Base-by-base conservation (phyloP, 2,113 vertebrate species). In the Aythya baeri region DNA sequence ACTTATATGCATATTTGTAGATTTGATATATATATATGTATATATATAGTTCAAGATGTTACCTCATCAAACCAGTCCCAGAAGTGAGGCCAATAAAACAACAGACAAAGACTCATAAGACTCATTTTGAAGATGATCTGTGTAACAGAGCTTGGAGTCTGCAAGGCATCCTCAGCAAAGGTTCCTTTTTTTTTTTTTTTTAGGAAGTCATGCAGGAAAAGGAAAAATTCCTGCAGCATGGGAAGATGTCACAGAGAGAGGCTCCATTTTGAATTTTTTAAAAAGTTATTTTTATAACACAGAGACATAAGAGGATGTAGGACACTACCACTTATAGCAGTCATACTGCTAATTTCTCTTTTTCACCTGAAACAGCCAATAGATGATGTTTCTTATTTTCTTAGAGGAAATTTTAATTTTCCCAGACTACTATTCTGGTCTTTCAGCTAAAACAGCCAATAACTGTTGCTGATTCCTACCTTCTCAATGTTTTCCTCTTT, bases 141-240 rank as follows among this genome's bases (percentile, higher is more conserved):
- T 0, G 2, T 57, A 29, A 81, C 1, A 1, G n/a, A 5, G 7
- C 52, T 73, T 77, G 50, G 10, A 87, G 38, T 77, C 20, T 72
- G 20, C 9, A 65, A 41, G 41, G 26, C 38, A 54, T 59, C 26
- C 27, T 27, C 2, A 1, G 17, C 38, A 8, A 75, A 27, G 79
- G 41, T 11, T 26, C 26, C 63, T n/a, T 59, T 55, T 0, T 1
- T 27, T 32, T 2, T 49, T 50, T 49, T 49, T 49, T 49, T 49
- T 49, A 6, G 38, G 38, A 41, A 83, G 16, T 79, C 75, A 54
- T 83, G 1, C 8, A 16, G 54, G 18, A 14, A 74, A 84, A 62
- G 23, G 23, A 85, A 58, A 31, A 49, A 2, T 44, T 59, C 0
- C 0, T 26, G 62, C 4, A 23, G 21, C 17, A 43, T 1, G 1